These are phyloP conservation scores for Labeo catla DNA, from an alignment of 2,113 vertebrate genomes.

Conservation along the genomic window DNA sequence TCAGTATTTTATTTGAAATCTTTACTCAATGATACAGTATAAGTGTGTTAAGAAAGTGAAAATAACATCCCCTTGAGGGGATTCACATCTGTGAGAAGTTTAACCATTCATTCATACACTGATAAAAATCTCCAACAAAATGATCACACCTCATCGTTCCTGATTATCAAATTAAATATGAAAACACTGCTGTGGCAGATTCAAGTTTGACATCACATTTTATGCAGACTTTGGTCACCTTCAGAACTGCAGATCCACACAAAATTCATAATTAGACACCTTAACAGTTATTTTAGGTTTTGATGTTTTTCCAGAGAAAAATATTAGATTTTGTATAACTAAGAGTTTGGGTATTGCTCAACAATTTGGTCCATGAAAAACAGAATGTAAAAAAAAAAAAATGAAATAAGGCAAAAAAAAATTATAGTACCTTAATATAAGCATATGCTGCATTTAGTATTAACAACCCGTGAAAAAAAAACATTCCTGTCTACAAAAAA, in stretches of 20 bases:
- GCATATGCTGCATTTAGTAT: not conserved
- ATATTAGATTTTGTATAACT: not conserved
- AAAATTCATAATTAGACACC: not conserved
- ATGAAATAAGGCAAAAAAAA: not conserved
- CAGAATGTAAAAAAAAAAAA: not conserved
- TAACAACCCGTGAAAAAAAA: not conserved
- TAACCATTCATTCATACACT: not conserved
- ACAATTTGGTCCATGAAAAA: not conserved
- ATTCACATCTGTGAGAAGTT: not conserved
- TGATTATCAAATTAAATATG: not conserved
- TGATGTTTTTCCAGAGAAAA: not conserved
- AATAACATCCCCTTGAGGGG: not conserved
- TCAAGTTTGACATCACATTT: not conserved
- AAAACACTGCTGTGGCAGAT: not conserved
- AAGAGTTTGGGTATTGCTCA: not conserved
- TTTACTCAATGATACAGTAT: not conserved
- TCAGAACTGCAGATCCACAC: not conserved
- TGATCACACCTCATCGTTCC: not conserved
- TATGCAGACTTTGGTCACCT: not conserved
- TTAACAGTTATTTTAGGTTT: not conserved
- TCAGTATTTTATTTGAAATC: not conserved
- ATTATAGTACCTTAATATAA: not conserved
- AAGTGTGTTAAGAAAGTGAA: not conserved
- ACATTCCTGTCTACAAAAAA: not conserved
- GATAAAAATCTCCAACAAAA: not conserved